Percentiles rank a stretch among this genome's conserved stretches.
Conservation (phyloP, 2,888 invertebrate genomes). For the Masnerella sp. region DNA sequence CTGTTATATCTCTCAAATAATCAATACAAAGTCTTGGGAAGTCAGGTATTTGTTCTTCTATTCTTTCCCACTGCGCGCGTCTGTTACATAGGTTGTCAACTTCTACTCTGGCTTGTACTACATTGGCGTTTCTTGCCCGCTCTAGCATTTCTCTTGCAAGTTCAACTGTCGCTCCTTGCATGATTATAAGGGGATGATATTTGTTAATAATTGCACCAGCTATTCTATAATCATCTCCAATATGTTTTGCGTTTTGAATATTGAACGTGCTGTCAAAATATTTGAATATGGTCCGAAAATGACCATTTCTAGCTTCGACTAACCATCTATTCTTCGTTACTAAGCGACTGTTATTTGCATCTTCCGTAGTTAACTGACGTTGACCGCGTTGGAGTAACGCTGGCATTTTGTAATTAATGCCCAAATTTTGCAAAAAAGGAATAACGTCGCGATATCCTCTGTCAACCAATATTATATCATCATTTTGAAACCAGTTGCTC, state of each 20-base stretch:
- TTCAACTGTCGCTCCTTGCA: conserved; percentile 36
- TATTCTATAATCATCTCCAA: conserved; percentile 28
- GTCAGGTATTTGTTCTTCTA: too few species aligned
- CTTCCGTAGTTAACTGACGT: background rate
- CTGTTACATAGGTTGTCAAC: background rate
- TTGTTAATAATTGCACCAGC: conserved; percentile 36
- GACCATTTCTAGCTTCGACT: background rate
- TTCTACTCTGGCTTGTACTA: background rate
- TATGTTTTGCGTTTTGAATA: conserved; percentile 11
- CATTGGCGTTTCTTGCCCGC: background rate
- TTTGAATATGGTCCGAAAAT: conserved; percentile 25
- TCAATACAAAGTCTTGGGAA: conserved; percentile 3
- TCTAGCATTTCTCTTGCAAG: conserved; percentile 21
- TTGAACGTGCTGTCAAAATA: conserved; percentile 3
- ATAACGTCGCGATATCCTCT: conserved; percentile 39
- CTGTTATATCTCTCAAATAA: conserved; percentile 35
- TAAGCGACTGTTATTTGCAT: background rate
- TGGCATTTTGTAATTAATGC: background rate
- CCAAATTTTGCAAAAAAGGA: background rate
- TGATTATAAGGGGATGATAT: conserved; percentile 29
- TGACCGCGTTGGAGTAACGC: background rate
- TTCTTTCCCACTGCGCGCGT: background rate
- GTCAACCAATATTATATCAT: conserved; percentile 41
- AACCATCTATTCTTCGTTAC: conserved; percentile 30
- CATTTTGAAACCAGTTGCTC: background rate